phyloP scores from a whole-genome alignment of 2,113 vertebrate genomes.

The Propithecus coquereli region DNA sequence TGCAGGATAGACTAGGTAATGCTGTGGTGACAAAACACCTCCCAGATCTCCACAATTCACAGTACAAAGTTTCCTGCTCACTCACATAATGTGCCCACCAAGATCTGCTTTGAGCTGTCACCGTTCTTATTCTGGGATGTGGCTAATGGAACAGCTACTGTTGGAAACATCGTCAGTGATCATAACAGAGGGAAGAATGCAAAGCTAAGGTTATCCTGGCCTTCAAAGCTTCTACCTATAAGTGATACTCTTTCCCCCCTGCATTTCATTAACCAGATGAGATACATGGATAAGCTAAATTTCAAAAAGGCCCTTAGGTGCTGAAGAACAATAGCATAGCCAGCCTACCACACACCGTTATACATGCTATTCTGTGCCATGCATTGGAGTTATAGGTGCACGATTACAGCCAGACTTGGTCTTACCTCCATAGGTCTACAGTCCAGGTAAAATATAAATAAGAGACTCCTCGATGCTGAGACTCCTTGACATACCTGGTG shows the following conservation, averaged over 20 bases:
- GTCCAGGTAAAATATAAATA: background rate
- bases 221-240: background rate
- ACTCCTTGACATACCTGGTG: fast-evolving
- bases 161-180: background rate
- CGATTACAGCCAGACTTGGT: too few species aligned
- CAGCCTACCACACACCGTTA: background rate
- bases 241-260: background rate
- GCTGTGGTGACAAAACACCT: background rate
- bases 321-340: background rate
- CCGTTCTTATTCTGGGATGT: background rate
- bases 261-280: conserved; percentile 1
- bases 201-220: background rate
- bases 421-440: background rate
- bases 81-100: background rate
- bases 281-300: background rate
- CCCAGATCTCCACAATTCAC: background rate
- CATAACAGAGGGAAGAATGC: background rate
- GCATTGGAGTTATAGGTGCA: background rate
- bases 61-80: background rate
- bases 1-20: background rate
- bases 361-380: background rate
- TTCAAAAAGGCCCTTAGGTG: background rate
- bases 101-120: conserved; percentile 11
- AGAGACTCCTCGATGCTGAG: background rate
- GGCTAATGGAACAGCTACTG: background rate